These are phyloP conservation scores for Rattus rattus DNA, from an alignment of 2,113 vertebrate species.

Conservation along the genomic window DNA sequence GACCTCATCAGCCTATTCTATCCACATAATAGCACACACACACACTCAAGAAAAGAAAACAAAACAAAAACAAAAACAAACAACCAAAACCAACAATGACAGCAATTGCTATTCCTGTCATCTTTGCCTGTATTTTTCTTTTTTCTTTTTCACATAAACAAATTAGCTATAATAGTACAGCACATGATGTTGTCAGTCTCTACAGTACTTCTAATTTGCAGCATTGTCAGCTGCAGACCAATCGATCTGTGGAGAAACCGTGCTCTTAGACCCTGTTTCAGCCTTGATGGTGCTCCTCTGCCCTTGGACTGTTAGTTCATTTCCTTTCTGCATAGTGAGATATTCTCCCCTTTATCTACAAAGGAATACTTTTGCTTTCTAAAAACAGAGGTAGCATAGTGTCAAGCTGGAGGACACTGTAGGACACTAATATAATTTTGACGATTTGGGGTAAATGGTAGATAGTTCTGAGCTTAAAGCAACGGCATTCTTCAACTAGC, in stretches of 20 bases:
- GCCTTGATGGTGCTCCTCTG: background rate
- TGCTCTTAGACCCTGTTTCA: background rate
- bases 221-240: background rate
- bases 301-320: background rate
- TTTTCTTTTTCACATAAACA: conserved; percentile 68
- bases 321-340: conserved; percentile 34
- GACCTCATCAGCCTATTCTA: conserved; percentile 24
- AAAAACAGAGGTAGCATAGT: conserved; percentile 18
- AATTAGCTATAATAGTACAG: conserved; percentile 60
- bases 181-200: conserved; percentile 39
- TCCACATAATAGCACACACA: background rate
- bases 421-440: conserved; percentile 2
- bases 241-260: conserved; percentile 54
- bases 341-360: background rate
- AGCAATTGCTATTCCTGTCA: conserved; percentile 51
- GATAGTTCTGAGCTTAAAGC: background rate
- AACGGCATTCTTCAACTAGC: background rate
- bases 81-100: conserved; percentile 72
- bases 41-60: background rate
- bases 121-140: conserved; percentile 68
- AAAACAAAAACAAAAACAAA: conserved; percentile 9
- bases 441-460: conserved; percentile 18
- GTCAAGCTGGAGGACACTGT: background rate
- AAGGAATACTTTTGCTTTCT: conserved; percentile 44
- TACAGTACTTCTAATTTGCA: conserved; percentile 55